A percentile compares a stretch with the other conserved stretches of the same genome.
Conservation (phyloP, 2,888 invertebrate genomes). For the Epinotia nisella region DNA sequence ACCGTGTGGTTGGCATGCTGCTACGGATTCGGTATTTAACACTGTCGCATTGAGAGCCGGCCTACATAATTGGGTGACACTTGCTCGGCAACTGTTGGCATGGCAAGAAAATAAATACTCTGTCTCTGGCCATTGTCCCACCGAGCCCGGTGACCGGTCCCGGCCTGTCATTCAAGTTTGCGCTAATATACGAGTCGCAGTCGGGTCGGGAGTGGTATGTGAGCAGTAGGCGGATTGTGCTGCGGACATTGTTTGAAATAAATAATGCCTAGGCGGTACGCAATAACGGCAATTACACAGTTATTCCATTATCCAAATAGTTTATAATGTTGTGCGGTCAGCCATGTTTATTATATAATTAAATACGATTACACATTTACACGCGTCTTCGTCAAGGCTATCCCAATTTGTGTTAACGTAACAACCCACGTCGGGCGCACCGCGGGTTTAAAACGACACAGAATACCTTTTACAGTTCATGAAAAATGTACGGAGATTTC, state of each 20-base stretch:
- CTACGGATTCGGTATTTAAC: constrained; percentile 32
- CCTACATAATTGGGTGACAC: constrained; percentile 49
- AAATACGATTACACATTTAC: constrained; percentile 16
- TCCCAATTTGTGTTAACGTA: constrained; percentile 22
- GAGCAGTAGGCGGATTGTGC: constrained; percentile 44
- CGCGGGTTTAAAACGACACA: constrained; percentile 36
- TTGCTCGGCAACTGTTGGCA: constrained; percentile 48
- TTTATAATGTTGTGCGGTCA: constrained; percentile 8
- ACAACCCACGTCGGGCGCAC: constrained; percentile 16
- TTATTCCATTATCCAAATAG: constrained; percentile 31
- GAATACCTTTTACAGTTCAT: constrained; percentile 47
- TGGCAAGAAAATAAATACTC: constrained; percentile 56
- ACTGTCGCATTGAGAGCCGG: constrained; percentile 48
- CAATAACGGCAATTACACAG: constrained; percentile 19
- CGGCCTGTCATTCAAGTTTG: constrained; percentile 48
- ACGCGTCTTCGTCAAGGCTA: constrained; percentile 32
- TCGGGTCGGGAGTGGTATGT: constrained; percentile 41
- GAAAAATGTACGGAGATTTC: constrained; percentile 48
- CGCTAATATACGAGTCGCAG: constrained; percentile 45
- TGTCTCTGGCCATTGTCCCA: constrained; percentile 57
- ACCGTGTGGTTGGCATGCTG: background rate
- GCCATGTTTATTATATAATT: constrained; percentile 21
- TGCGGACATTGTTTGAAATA: constrained; percentile 34
- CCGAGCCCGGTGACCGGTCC: constrained; percentile 41
- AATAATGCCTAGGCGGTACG: constrained; percentile 19